Base-by-base conservation (phyloP, 1,140 invertebrate species). In the Bombus waltoni region DNA sequence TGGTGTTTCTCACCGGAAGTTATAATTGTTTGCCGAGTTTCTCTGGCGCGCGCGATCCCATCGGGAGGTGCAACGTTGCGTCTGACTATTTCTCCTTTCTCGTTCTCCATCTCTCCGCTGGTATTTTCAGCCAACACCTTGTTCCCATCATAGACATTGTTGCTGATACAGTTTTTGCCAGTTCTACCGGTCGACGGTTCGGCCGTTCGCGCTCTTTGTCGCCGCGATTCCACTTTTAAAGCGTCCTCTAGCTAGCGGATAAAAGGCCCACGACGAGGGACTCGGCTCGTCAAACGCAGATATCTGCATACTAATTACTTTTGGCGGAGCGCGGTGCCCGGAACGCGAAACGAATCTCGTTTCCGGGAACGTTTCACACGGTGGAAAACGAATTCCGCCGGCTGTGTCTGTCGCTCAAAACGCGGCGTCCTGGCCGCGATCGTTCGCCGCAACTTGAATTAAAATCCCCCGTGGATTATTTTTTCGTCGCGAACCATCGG, bases 11-110 rank as follows among this genome's bases (percentile, higher is more conserved):
- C 91, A 89, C 88, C 89, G 90, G 91, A 94, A 94, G 90, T 94
- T 94, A 94, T 94, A 94, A 94, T 94, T 94, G 92, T 94, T 91
- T 91, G 89, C 87, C 62, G 92, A 93, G 92, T 93, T 91, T 91
- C 88, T 78, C 86, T 81, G 72, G 81, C 81, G 81, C 85, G 73
- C 88, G 77, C 89, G 88, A 88, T 91, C 75, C 91, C 87, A 87
- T 81, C 70, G 83, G 89, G 88, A 77, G 44, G 44, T 53, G 62
- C 82, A 73, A 44, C 81, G 73, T 72, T 73, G 71, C 74, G 62
- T 76, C 79, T 74, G 74, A 15, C 65, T 35, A 44, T 35, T 74
- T 32, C 72, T 73, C 18, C 25, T 38, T 28, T 28, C 71, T 83
- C 66, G 28, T 44, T 25, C 47, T 66, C 81, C 28, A 72, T 81